Conservation (phyloP, 2,888 invertebrate species). For the Cheilosia grossa region DNA sequence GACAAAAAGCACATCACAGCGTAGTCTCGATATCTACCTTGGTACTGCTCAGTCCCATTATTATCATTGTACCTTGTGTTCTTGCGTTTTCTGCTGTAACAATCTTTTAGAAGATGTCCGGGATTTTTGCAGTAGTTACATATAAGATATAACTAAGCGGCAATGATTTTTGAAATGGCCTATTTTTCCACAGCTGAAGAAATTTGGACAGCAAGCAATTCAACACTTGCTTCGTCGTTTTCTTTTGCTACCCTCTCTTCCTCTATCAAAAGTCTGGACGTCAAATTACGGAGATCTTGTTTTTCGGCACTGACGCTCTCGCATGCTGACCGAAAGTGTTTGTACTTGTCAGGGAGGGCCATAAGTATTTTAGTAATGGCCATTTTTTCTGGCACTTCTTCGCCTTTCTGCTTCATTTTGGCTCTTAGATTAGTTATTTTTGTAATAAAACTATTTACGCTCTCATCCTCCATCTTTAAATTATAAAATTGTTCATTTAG, state of each 20-base stretch:
- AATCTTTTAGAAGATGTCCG: constrained; percentile 6
- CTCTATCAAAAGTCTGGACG: neutral
- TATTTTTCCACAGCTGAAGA: neutral
- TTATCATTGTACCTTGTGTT: neutral
- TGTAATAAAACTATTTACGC: constrained; percentile 5
- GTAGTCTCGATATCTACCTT: neutral
- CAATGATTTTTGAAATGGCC: neutral
- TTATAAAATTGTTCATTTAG: constrained; percentile 27
- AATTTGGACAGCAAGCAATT: constrained; percentile 1
- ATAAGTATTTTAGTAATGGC: neutral
- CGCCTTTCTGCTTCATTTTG: constrained; percentile 8
- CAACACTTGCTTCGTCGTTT: constrained; percentile 5
- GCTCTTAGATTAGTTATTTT: neutral
- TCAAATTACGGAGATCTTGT: neutral
- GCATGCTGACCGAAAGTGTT: constrained; percentile 2
- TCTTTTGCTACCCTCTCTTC: constrained; percentile 18
- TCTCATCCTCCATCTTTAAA: constrained; percentile 28
- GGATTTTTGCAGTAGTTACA: constrained; percentile 14
- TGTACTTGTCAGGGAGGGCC: neutral
- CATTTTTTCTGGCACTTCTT: constrained; percentile 13
- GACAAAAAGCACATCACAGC: too few relatives aligned
- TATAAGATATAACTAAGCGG: neutral
- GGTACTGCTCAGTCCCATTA: neutral
- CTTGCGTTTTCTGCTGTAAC: constrained; percentile 6
- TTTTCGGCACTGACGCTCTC: constrained; percentile 4